These are phyloP conservation scores for Lasioglossum albipes DNA, from an alignment of 1,140 invertebrate genomes.

Conservation along the genomic window DNA sequence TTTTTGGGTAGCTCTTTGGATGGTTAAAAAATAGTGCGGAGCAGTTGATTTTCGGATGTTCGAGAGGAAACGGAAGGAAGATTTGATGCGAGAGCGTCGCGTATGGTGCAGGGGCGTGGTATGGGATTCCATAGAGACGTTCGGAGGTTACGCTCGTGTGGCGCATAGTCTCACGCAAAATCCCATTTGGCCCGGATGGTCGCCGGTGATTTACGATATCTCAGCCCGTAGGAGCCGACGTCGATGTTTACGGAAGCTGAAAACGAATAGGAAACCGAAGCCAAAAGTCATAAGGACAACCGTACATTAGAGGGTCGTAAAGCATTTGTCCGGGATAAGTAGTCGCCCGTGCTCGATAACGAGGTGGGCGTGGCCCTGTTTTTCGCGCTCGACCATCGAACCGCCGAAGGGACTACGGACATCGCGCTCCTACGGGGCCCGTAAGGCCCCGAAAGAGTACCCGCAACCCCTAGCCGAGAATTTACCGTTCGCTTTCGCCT, in stretches of 20 bases:
- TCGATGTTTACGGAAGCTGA: neutral
- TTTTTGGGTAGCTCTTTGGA: no score
- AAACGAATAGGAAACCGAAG: neutral
- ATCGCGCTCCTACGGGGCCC: neutral
- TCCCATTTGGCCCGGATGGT: neutral
- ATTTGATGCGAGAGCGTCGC: no score
- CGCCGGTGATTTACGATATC: neutral
- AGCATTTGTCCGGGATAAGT: conserved; percentile 12
- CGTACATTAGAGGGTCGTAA: conserved; percentile 24
- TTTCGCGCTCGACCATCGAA: neutral
- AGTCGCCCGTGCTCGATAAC: conserved; percentile 28
- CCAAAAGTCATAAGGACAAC: conserved; percentile 2
- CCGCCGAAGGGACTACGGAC: neutral
- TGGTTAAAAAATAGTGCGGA: no score
- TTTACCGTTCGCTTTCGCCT: conserved; percentile 1
- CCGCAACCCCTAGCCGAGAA: neutral
- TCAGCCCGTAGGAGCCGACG: neutral
- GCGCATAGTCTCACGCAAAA: neutral
- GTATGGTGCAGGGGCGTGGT: no score
- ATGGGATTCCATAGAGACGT: no score
- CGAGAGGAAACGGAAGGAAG: no score
- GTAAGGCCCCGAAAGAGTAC: neutral
- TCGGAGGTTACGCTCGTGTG: no score
- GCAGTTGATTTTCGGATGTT: no score
- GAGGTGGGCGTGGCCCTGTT: conserved; percentile 39